Base-by-base conservation (phyloP, 92 coral and sea anemone species). In the Micromussa lordhowensis region DNA sequence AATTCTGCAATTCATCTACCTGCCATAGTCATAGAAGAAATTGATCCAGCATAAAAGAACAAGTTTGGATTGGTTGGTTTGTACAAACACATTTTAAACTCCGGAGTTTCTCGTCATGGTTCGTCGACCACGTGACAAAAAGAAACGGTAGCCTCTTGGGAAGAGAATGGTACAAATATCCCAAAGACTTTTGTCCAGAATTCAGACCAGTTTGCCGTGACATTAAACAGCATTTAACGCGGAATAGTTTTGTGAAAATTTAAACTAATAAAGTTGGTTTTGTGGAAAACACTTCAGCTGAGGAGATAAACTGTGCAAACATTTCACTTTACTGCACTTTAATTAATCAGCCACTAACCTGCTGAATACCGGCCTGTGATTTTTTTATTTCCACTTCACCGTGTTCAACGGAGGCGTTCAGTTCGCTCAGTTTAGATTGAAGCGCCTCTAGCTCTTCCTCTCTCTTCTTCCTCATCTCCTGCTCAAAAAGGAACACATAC, bases 401-500 rank as follows among this genome's bases (percentile, higher is more conserved):
- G 54, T 89, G 94, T 64, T 93, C 97, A 16, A 95, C 78, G 64
- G 93, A 70, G 30, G 94, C 87, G 32, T 89, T 92, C 83, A 98
- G 86, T 83, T 95, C 99, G 64, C 88, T 88, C n/a, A 95, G 94
- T 53, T 94, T 95, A 7, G 86, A 80, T 83, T 94, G 94, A 54
- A 98, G 71, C 7, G 94, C 88, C 49, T 98, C 99, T 5, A 98
- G 78, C 64, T 98, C 99, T 68, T 98, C 98, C 51, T 98, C 98
- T 82, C 98, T 92, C 92, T 94, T 96, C 79, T 88, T 95, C 86
- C 94, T 94, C 81, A 97, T 91, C 85, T 97, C 99, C 99, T 97
- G 83, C 14, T 58, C 2, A 49, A 5, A 66, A 14, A 54, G 26
- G 26, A 26, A 66, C 30, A 63, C 30, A 8, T 29, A 57, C 5